Evolutionary conservation across 2,888 invertebrate species (phyloP).

Genomic region (Leptinotarsa tumamoca): DNA sequence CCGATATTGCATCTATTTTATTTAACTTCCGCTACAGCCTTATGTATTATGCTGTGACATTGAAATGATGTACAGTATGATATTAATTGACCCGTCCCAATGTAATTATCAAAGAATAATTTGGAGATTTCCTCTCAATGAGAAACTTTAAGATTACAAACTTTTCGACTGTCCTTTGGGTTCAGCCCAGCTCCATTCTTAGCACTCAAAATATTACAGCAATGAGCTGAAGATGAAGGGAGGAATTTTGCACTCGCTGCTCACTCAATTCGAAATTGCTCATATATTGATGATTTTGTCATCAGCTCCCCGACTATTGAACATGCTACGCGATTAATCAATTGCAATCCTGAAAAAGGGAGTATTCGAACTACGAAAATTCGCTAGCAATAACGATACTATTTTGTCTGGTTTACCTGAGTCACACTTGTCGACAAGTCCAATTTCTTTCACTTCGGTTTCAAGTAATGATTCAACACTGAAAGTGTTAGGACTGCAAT

Average conservation of each 20-base stretch:
- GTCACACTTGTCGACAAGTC: background rate
- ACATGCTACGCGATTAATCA: background rate
- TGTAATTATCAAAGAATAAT: background rate
- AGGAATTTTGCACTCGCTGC: background rate
- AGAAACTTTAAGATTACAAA: background rate
- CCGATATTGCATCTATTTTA: background rate
- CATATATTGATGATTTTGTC: no score
- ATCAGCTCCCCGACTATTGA: background rate
- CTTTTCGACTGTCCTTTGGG: background rate
- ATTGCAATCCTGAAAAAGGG: background rate
- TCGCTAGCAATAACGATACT: background rate
- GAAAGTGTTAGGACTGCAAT: background rate
- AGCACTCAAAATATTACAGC: background rate
- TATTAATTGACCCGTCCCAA: background rate
- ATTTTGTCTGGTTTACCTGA: background rate
- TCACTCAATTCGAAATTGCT: background rate
- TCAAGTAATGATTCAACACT: background rate
- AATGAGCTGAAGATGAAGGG: background rate
- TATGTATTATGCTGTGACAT: background rate
- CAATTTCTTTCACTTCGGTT: background rate
- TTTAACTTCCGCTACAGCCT: background rate
- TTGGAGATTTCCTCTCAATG: background rate
- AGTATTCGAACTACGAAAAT: slow-evolving; percentile 4
- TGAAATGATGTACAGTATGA: no score
- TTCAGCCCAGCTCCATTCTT: background rate